Conservation (phyloP, 2,888 invertebrate species). For the Electrophaes corylata region DNA sequence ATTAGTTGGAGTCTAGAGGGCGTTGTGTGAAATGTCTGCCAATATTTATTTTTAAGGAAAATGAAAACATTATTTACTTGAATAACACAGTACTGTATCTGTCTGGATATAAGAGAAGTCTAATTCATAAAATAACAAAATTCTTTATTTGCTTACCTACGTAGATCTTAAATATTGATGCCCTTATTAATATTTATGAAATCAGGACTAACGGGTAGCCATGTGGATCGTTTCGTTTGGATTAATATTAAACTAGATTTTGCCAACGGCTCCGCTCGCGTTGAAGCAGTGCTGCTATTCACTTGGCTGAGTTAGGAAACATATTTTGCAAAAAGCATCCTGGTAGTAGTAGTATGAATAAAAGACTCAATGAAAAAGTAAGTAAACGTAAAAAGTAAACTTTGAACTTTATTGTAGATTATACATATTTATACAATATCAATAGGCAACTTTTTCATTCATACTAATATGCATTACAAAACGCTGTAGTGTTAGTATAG, state of each 20-base stretch:
- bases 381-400: too few relatives aligned
- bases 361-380: too few relatives aligned
- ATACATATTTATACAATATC: too few relatives aligned
- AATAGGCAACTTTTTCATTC: too few relatives aligned
- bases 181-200: not conserved
- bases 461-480: too few relatives aligned
- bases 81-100: too few relatives aligned
- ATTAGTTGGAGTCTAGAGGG: too few relatives aligned
- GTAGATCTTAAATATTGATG: not conserved
- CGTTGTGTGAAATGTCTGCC: too few relatives aligned
- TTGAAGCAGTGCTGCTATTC: constrained; percentile 7
- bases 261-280: constrained; percentile 4
- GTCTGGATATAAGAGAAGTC: not conserved
- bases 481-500: too few relatives aligned
- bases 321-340: constrained; percentile 3
- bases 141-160: not conserved
- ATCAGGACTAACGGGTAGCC: constrained; percentile 3
- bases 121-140: not conserved
- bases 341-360: constrained; percentile 8
- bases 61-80: too few relatives aligned
- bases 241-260: constrained; percentile 18
- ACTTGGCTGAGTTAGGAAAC: constrained; percentile 12
- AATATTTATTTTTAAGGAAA: too few relatives aligned
- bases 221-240: constrained; percentile 6
- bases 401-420: too few relatives aligned